phyloP scores from a whole-genome alignment of 2,113 vertebrate genomes.

The Microtus montanus region DNA sequence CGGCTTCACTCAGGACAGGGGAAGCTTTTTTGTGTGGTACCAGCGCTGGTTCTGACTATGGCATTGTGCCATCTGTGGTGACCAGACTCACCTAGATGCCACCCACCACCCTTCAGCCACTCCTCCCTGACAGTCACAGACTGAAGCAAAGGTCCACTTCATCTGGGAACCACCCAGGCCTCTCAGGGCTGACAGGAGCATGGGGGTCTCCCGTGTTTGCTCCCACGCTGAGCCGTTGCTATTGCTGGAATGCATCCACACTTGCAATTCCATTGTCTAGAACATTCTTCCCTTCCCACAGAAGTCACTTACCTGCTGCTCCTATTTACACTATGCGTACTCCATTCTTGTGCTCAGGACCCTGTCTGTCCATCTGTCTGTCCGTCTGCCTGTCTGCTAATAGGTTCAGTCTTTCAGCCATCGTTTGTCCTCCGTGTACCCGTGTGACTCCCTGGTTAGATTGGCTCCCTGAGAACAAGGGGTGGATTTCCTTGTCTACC shows the following conservation, averaged over 20 bases:
- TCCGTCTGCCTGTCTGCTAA: neutral
- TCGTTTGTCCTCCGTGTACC: neutral
- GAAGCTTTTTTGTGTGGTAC: too few relatives aligned
- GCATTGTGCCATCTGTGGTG: neutral
- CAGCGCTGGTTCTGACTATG: neutral
- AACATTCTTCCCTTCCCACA: neutral
- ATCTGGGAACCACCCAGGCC: neutral
- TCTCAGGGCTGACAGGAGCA: neutral
- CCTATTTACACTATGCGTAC: neutral
- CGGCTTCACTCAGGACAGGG: too few relatives aligned
- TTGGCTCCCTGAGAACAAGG: neutral
- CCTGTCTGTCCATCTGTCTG: neutral
- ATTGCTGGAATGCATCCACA: neutral
- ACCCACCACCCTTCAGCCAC: neutral
- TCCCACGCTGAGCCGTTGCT: neutral
- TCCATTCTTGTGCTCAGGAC: neutral
- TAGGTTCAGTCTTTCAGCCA: neutral
- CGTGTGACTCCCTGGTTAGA: neutral
- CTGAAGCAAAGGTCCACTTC: neutral
- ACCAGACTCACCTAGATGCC: neutral
- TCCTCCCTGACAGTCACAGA: neutral
- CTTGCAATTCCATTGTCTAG: neutral
- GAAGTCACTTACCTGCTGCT: neutral
- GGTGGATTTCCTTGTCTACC: neutral
- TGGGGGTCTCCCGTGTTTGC: neutral